Evolutionary conservation across 64 coral and sea anemone species (phyloP).

Genomic region (Astreopora myriophthalma): DNA sequence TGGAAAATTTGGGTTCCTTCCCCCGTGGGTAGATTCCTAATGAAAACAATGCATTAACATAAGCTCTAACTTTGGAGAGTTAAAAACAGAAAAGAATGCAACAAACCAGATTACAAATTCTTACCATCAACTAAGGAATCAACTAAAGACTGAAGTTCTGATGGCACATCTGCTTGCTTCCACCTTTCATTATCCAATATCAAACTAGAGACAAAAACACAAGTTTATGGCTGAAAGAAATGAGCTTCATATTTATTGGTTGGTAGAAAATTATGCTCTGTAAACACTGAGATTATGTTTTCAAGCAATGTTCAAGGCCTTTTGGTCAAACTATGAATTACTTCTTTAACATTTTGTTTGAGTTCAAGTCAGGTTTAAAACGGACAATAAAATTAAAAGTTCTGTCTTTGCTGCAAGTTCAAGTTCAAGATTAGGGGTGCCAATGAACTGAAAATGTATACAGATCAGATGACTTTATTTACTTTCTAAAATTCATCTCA

Average conservation of each 20-base stretch:
- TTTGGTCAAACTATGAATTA: too few relatives aligned
- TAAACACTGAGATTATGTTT: too few relatives aligned
- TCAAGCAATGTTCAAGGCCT: too few relatives aligned
- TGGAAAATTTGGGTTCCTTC: slow-evolving; percentile 82
- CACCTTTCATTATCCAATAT: slow-evolving; percentile 99
- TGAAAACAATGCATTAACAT: neutral
- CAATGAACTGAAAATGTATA: too few relatives aligned
- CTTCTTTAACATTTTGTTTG: too few relatives aligned
- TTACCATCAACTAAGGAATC: slow-evolving; percentile 95
- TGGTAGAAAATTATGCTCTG: too few relatives aligned
- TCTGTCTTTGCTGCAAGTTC: too few relatives aligned
- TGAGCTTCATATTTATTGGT: too few relatives aligned
- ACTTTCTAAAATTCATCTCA: neutral
- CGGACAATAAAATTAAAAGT: too few relatives aligned
- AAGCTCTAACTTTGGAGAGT: neutral
- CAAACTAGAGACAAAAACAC: slow-evolving; percentile 54
- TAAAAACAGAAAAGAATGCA: neutral
- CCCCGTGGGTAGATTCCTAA: slow-evolving; percentile 80
- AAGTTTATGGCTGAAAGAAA: neutral
- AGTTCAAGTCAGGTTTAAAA: too few relatives aligned
- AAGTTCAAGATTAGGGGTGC: too few relatives aligned
- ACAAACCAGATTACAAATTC: neutral
- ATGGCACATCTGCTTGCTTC: slow-evolving; percentile 98
- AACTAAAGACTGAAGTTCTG: slow-evolving; percentile 86
- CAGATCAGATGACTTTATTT: too few relatives aligned